Conservation (phyloP, 2,888 invertebrate genomes). For the Eupeodes latifasciatus region DNA sequence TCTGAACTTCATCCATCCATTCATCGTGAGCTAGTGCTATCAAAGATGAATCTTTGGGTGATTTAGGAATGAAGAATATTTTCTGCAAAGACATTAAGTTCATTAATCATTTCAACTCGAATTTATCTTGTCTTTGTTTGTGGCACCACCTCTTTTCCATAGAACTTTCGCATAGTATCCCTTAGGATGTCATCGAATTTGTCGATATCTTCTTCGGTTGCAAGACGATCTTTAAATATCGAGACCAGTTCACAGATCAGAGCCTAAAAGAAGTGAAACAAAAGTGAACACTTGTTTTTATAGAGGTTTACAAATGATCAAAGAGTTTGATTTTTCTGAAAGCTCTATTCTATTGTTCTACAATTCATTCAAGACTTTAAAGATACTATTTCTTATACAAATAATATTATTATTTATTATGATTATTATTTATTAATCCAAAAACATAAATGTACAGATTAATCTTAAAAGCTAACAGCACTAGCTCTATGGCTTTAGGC, state of each 20-base stretch:
- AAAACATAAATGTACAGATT: too few species aligned
- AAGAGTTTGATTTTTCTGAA: too few species aligned
- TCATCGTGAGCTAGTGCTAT: conserved; percentile 85
- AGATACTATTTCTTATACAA: too few species aligned
- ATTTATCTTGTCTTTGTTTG: conserved; percentile 1
- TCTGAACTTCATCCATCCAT: conserved; percentile 87
- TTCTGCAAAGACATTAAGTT: conserved; percentile 78
- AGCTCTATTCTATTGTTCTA: too few species aligned
- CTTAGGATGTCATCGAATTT: conserved; percentile 88
- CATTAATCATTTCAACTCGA: neutral
- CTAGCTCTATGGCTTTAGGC: too few species aligned
- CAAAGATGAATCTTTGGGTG: conserved; percentile 79
- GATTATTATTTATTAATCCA: too few species aligned
- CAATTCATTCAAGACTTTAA: too few species aligned
- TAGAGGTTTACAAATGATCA: too few species aligned
- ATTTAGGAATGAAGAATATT: conserved; percentile 82
- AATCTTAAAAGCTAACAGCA: too few species aligned
- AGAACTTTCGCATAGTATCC: conserved; percentile 84
- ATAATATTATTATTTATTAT: too few species aligned
- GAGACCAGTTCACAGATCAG: conserved; percentile 90
- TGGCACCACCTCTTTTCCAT: conserved; percentile 81
- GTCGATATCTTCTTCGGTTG: conserved; percentile 87
- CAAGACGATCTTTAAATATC: conserved; percentile 91
- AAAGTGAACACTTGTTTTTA: too few species aligned
- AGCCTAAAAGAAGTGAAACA: conserved; percentile 84